A percentile compares a stretch with the other conserved stretches of the same genome.
Conservation (phyloP, 2,888 invertebrate species). For the Physocephala rufipes region DNA sequence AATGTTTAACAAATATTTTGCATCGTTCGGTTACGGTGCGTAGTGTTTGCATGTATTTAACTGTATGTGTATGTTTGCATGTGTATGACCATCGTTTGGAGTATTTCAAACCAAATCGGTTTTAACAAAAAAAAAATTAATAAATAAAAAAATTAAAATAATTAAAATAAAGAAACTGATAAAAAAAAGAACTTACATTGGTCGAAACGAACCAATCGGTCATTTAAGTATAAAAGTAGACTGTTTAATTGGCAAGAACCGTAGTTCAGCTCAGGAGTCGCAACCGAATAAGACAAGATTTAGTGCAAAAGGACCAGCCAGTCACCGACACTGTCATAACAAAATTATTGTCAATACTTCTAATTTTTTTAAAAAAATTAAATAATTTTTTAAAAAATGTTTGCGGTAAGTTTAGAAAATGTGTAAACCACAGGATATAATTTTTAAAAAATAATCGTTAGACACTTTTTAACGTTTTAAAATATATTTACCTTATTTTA, state of each 20-base stretch:
- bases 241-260: conserved; percentile 55
- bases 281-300: conserved; percentile 51
- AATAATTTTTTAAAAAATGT: conserved; percentile 44
- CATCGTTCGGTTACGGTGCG: background rate
- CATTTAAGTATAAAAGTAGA: conserved; percentile 57
- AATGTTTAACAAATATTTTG: background rate
- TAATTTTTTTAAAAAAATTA: conserved; percentile 37
- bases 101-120: conserved; percentile 6
- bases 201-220: conserved; percentile 29
- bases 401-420: conserved; percentile 43
- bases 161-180: background rate
- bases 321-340: too few species aligned
- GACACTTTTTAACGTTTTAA: background rate
- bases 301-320: conserved; percentile 24
- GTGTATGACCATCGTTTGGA: background rate
- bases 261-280: conserved; percentile 63
- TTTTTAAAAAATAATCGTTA: background rate
- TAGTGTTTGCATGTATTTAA: background rate
- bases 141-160: too few species aligned
- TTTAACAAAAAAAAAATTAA: background rate
- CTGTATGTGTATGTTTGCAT: background rate
- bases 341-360: conserved; percentile 16
- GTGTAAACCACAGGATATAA: background rate
- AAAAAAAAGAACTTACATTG: conserved; percentile 12
- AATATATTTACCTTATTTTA: background rate